Percentiles rank a stretch among this genome's conserved stretches.
Conservation (phyloP, 2,888 invertebrate species). For the Mycalesis mineus region DNA sequence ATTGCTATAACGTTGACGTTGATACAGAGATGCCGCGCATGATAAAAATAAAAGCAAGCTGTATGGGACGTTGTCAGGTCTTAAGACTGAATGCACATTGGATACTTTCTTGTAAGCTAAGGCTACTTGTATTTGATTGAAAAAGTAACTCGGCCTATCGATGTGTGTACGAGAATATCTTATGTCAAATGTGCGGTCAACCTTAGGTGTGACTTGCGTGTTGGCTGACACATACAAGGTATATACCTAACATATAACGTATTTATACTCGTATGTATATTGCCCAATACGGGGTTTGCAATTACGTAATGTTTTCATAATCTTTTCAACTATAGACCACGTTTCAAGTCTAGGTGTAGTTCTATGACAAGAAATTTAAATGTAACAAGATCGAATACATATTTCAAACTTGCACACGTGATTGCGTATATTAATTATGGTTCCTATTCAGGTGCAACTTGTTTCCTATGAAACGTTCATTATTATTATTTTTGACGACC, state of each 20-base stretch:
- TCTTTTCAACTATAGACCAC: slow-evolving; percentile 8
- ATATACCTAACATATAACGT: too few relatives aligned
- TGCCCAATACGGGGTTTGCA: slow-evolving; percentile 16
- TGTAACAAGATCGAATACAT: slow-evolving; percentile 9
- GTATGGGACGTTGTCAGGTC: neutral
- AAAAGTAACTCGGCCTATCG: too few relatives aligned
- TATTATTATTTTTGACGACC: too few relatives aligned
- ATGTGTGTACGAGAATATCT: neutral
- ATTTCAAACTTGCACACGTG: neutral
- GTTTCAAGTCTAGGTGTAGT: slow-evolving; percentile 18
- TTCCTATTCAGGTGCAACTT: too few relatives aligned
- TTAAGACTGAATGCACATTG: neutral
- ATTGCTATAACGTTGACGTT: slow-evolving; percentile 1
- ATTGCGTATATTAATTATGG: slow-evolving; percentile 2
- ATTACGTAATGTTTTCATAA: slow-evolving; percentile 24
- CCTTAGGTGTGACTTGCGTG: neutral
- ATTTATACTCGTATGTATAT: too few relatives aligned
- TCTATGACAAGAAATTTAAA: slow-evolving; percentile 20
- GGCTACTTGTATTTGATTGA: neutral
- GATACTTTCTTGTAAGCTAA: neutral
- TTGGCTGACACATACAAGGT: neutral
- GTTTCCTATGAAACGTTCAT: too few relatives aligned
- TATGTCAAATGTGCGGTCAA: neutral
- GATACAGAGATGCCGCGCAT: neutral
- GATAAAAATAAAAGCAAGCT: neutral